Evolutionary conservation across 1,140 invertebrate genomes (phyloP).

Genomic region (Temnothorax curvispinosus): DNA sequence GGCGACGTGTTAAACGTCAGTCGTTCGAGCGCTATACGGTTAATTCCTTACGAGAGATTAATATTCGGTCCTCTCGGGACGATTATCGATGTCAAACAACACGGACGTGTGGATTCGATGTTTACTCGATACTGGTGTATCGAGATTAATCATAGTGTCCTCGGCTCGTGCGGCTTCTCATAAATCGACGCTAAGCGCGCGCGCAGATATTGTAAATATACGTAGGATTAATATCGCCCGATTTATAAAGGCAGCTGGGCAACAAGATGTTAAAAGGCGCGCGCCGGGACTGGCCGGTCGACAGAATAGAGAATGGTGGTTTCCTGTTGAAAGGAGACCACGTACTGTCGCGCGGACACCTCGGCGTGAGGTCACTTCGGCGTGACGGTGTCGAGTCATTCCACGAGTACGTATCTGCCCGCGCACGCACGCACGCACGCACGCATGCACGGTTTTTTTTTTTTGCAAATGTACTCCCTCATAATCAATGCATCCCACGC

Average conservation of each 20-base stretch:
- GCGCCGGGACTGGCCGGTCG: constrained; percentile 50
- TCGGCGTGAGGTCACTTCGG: constrained; percentile 64
- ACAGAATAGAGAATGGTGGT: constrained; percentile 72
- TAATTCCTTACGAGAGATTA: constrained; percentile 42
- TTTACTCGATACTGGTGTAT: not conserved
- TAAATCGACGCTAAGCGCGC: constrained; percentile 58
- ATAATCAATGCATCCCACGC: constrained; percentile 27
- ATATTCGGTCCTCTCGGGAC: constrained; percentile 13
- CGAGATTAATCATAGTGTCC: constrained; percentile 60
- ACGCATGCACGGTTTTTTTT: not conserved
- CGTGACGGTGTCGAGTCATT: constrained; percentile 63
- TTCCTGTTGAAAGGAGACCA: constrained; percentile 80
- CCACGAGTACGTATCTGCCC: constrained; percentile 34
- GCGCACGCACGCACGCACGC: constrained; percentile 9
- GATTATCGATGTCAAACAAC: constrained; percentile 29
- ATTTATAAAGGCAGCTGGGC: constrained; percentile 54
- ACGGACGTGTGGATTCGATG: not conserved
- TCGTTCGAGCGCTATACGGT: not conserved
- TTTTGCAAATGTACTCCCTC: not conserved
- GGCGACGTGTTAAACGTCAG: not conserved
- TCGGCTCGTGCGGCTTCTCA: constrained; percentile 43
- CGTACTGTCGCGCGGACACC: constrained; percentile 66
- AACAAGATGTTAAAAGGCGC: constrained; percentile 34
- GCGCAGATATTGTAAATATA: constrained; percentile 31
- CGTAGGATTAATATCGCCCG: constrained; percentile 47